Evolutionary conservation across 2,888 invertebrate species (phyloP).

Genomic region (Auanema sp.): DNA sequence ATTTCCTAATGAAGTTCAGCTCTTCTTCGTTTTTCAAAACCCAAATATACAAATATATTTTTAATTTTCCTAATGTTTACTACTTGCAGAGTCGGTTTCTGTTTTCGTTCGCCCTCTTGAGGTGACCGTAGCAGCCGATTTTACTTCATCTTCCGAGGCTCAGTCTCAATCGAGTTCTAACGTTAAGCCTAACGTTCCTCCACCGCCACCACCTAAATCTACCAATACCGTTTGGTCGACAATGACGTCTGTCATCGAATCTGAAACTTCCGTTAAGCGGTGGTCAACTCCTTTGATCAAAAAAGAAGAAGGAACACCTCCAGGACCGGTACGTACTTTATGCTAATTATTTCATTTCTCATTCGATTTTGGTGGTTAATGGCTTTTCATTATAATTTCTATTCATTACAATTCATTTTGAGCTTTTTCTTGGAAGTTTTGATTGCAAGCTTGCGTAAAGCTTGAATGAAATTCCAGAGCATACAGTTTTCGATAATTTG

Average conservation of each 20-base stretch:
- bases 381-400: neutral
- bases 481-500: too few relatives aligned
- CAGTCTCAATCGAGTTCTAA: conserved; percentile 8
- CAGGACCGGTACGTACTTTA: conserved; percentile 43
- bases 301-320: conserved; percentile 43
- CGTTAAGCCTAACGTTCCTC: neutral
- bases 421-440: neutral
- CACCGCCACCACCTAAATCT: conserved; percentile 1
- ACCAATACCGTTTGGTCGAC: conserved; percentile 41
- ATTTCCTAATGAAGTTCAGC: too few relatives aligned
- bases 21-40: too few relatives aligned
- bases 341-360: neutral
- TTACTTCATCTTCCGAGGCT: conserved; percentile 9
- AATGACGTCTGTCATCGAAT: conserved; percentile 46
- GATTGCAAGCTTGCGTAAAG: neutral
- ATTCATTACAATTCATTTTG: neutral
- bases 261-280: conserved; percentile 41
- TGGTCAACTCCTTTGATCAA: conserved; percentile 46
- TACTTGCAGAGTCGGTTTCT: conserved; percentile 15
- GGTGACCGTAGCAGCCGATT: conserved; percentile 35
- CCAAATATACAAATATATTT: too few relatives aligned
- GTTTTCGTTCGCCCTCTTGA: conserved; percentile 43
- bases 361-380: neutral
- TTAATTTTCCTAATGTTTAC: too few relatives aligned
- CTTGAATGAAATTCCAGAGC: too few relatives aligned